These are phyloP conservation scores for Trachelipus rathkii DNA, from an alignment of 1,140 invertebrate genomes.

Conservation along the genomic window DNA sequence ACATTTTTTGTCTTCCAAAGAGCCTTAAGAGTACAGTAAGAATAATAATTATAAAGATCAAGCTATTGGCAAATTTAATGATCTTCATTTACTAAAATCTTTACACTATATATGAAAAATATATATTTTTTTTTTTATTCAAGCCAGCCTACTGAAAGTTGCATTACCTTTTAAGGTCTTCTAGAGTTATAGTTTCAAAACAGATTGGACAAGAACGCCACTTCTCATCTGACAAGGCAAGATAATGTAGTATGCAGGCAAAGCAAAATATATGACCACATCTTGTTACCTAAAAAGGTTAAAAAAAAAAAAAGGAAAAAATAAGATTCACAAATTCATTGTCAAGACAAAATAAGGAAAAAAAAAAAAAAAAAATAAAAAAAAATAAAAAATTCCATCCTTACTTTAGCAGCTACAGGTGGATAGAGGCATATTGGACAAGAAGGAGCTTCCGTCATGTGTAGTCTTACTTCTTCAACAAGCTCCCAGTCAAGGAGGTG, in stretches of 20 bases:
- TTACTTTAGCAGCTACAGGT: constrained; percentile 34
- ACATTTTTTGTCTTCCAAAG: too few species aligned
- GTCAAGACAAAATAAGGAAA: background rate
- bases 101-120: too few species aligned
- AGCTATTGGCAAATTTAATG: too few species aligned
- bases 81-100: too few species aligned
- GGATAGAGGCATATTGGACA: constrained; percentile 44
- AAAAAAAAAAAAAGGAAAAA: too few species aligned
- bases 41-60: too few species aligned
- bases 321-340: background rate
- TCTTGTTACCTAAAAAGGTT: constrained; percentile 75
- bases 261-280: constrained; percentile 96
- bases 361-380: constrained; percentile 3
- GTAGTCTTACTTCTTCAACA: constrained; percentile 80
- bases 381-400: background rate
- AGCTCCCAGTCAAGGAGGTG: constrained; percentile 82
- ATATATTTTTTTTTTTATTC: background rate
- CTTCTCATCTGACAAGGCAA: constrained; percentile 72
- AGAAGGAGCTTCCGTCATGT: constrained; percentile 28
- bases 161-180: constrained; percentile 74
- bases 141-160: too few species aligned
- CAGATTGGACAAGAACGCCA: constrained; percentile 83
- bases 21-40: too few species aligned
- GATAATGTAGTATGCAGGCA: constrained; percentile 89
- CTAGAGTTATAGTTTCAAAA: constrained; percentile 67